phyloP scores from a whole-genome alignment of 1,140 invertebrate species.

The Drosophila sulfurigaster region DNA sequence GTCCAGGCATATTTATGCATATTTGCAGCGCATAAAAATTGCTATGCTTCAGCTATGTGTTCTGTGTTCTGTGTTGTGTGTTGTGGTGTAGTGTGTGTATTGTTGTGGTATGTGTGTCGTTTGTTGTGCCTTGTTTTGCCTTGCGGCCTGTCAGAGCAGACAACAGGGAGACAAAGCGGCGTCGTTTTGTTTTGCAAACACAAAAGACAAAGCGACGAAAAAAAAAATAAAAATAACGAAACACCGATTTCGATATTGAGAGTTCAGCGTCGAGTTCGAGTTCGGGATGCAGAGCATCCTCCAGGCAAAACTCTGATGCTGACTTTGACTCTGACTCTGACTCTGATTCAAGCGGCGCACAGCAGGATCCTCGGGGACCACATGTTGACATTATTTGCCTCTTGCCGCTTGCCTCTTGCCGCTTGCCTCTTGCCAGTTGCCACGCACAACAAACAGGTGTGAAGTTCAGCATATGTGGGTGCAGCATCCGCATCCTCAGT shows the following conservation, averaged over 20 bases:
- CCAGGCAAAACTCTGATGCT: neutral
- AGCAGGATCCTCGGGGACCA: slow-evolving; percentile 67
- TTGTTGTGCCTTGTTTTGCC: slow-evolving; percentile 58
- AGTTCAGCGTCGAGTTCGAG: neutral
- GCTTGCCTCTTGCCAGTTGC: slow-evolving; percentile 2
- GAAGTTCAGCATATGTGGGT: slow-evolving; percentile 70
- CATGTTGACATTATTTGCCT: slow-evolving; percentile 73
- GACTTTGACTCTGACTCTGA: neutral
- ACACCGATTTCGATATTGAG: slow-evolving; percentile 37
- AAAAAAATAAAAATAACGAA: neutral
- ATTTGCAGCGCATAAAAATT: slow-evolving; percentile 53
- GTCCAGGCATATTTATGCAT: slow-evolving; percentile 61
- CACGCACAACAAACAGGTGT: slow-evolving; percentile 64
- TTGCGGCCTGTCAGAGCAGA: slow-evolving; percentile 62
- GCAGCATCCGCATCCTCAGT: slow-evolving; percentile 40
- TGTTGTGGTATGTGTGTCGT: slow-evolving; percentile 30
- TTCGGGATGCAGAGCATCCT: slow-evolving; percentile 24
- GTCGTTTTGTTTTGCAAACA: slow-evolving; percentile 74
- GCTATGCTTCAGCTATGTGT: slow-evolving; percentile 31
- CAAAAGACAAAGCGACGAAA: slow-evolving; percentile 26
- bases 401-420: slow-evolving; percentile 12
- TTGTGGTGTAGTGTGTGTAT: slow-evolving; percentile 29
- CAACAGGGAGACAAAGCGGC: slow-evolving; percentile 79
- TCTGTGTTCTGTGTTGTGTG: slow-evolving; percentile 27
- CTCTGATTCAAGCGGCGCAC: slow-evolving; percentile 54